These are phyloP conservation scores for Telmatochromis brachygnathus DNA, from an alignment of 2,113 vertebrate species.

Conservation along the genomic window DNA sequence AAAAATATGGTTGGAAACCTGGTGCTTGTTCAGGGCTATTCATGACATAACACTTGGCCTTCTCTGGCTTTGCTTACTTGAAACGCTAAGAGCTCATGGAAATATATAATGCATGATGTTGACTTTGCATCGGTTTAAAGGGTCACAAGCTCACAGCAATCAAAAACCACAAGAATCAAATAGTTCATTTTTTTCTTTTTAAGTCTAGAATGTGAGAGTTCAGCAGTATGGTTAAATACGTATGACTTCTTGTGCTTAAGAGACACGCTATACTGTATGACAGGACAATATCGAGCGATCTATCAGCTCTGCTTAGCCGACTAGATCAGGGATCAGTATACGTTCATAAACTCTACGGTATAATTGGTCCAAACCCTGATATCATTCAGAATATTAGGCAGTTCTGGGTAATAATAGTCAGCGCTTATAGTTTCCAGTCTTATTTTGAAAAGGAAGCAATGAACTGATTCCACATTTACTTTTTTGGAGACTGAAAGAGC, in stretches of 20 bases:
- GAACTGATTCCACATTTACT: not conserved
- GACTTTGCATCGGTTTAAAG: not conserved
- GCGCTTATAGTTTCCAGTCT: not conserved
- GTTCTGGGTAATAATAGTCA: not conserved
- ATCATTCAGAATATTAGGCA: not conserved
- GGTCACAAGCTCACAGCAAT: not conserved
- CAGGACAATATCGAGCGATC: not conserved
- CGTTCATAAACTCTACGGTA: not conserved
- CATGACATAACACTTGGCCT: not conserved
- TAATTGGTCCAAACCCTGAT: not conserved
- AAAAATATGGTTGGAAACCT: not conserved
- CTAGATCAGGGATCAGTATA: not conserved
- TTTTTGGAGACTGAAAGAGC: not conserved
- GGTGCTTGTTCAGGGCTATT: not conserved
- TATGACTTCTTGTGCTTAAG: not conserved
- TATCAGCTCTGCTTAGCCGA: not conserved
- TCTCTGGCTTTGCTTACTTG: not conserved
- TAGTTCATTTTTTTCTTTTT: not conserved
- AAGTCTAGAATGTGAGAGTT: not conserved
- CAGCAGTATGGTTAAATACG: not conserved
- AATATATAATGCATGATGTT: not conserved
- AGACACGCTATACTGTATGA: not conserved
- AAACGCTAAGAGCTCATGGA: not conserved
- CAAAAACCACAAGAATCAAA: not conserved
- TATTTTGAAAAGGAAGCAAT: not conserved